Evolutionary conservation across 2,797 vertebrate species (phyloP).

Genomic region (Hapalemur alaotrensis): DNA sequence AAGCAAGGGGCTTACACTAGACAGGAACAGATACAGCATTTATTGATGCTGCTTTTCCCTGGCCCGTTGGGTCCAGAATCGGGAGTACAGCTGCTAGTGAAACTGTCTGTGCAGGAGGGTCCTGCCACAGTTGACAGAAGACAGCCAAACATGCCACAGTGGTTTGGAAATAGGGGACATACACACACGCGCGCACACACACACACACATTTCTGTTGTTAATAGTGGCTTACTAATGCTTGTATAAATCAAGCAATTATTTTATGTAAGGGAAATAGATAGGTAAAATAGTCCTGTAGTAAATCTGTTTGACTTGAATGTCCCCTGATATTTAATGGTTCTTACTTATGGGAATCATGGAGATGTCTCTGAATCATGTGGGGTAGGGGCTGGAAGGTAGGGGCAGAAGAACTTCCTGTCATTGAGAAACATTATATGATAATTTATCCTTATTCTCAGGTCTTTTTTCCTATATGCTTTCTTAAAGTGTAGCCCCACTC

Average conservation of each 20-base stretch:
- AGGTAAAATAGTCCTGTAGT: neutral
- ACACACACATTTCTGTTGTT: neutral
- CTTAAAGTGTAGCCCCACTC: neutral
- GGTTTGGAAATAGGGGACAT: neutral
- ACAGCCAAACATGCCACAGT: neutral
- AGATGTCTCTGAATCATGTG: neutral
- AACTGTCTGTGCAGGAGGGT: neutral
- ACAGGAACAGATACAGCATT: neutral
- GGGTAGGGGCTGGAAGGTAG: too few species aligned
- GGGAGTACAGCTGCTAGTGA: neutral
- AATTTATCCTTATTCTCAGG: neutral
- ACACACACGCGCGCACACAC: neutral
- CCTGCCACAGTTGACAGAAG: neutral
- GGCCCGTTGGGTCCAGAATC: neutral
- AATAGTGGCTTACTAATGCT: neutral
- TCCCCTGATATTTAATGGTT: neutral
- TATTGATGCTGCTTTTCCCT: neutral
- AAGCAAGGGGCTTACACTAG: neutral
- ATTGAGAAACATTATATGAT: neutral
- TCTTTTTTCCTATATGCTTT: neutral
- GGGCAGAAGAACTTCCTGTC: neutral
- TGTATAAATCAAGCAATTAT: neutral
- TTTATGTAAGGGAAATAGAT: neutral
- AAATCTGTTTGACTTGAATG: neutral
- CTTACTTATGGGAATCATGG: neutral